Evolutionary conservation across 2,113 vertebrate genomes (phyloP), one percentile per base, ranked within the genome.

Genomic region (Cyanoderma ruficeps): DNA sequence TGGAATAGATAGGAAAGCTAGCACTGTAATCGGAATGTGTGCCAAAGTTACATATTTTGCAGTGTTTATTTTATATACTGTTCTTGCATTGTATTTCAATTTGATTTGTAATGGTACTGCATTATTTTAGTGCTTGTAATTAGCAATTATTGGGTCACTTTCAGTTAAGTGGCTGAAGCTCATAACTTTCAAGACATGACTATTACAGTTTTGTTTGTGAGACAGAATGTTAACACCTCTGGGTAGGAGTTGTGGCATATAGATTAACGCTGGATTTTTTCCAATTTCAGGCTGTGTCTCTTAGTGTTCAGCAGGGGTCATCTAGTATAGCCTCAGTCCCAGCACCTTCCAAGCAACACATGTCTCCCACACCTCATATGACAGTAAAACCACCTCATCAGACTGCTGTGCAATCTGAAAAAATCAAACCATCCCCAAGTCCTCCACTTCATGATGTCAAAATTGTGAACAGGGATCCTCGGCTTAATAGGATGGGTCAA

Each of bases 391-490:
- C 96, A 70, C 95, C 89, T 63, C 98, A 98, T 69, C 94, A 98
- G 7, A 68, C 96, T 83, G 88, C 98, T 22, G 92, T 97, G 69
- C 97, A 97, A 57, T 80, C 97, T 20, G 98, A 98, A 72, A 99
- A 99, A 87, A 98, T 7, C 59, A 98, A 93, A 57, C 96, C 98
- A 59, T 98, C 98, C 96, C 96, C 97, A 41, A 95, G 98, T 39
- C 96, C 98, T 68, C 98, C 98, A 35, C 98, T 98, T 90, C 96
- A 98, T 39, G 99, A 99, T 55, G 37, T 98, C 28, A 99, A 99
- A 95, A 92, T 97, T 23, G 93, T 98, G 39, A 98, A 98, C 59
- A 98, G 99, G 93, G 99, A 99, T 97, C 99, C 99, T 47, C 99
- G 99, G 42, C 98, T 99, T 85, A 99, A 99, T 95, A 98, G 99